Percentiles rank a stretch among this genome's conserved stretches.
Conservation (phyloP, 2,888 invertebrate genomes). For the Eurois occulta region DNA sequence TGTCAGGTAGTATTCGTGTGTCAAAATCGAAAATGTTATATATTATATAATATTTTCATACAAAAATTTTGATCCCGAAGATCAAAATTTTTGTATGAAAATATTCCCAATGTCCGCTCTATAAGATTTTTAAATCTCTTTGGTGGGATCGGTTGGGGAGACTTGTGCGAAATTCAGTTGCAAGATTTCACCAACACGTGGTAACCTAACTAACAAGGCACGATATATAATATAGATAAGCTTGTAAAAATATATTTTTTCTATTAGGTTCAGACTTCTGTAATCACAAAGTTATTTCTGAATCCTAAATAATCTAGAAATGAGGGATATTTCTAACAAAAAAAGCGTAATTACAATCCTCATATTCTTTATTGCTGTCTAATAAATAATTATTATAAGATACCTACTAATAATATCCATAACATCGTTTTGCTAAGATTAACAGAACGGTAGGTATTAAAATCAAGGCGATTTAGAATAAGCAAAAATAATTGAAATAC, state of each 20-base stretch:
- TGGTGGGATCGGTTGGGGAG: too few species aligned
- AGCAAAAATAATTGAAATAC: not conserved
- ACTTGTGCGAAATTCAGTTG: not conserved
- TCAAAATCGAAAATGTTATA: too few species aligned
- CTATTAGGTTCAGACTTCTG: not conserved
- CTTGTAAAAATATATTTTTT: not conserved
- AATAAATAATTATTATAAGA: slow-evolving; percentile 33
- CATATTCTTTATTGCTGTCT: slow-evolving; percentile 24
- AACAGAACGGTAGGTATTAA: slow-evolving; percentile 6
- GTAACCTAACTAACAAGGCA: not conserved
- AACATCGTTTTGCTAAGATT: slow-evolving; percentile 14
- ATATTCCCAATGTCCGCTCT: too few species aligned
- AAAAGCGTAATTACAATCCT: slow-evolving; percentile 25
- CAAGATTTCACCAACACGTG: not conserved
- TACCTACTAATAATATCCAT: slow-evolving; percentile 9
- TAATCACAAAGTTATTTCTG: slow-evolving; percentile 7
- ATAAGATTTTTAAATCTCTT: too few species aligned
- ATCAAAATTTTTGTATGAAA: too few species aligned
- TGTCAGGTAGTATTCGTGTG: too few species aligned
- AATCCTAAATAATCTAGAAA: not conserved
- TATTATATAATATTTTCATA: too few species aligned
- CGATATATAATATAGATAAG: not conserved
- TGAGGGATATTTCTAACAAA: slow-evolving; percentile 6
- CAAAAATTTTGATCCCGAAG: too few species aligned
- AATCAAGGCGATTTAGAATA: too few species aligned